Evolutionary conservation across 2,888 invertebrate species (phyloP).

Genomic region (Ellobium chinense): DNA sequence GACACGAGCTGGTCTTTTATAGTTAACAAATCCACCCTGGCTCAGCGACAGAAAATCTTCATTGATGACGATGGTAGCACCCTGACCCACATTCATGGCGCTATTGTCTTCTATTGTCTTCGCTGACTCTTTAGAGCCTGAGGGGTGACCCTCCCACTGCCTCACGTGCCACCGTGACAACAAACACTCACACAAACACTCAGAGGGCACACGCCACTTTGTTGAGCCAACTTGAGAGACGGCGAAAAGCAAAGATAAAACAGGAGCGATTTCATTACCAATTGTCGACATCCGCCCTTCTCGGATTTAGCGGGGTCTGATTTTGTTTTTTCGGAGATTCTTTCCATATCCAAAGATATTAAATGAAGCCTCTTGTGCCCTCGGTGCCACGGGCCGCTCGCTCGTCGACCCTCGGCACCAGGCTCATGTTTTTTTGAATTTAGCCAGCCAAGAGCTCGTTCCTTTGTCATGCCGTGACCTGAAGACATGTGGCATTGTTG

Average conservation of each 20-base stretch:
- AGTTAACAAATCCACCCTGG: neutral
- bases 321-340: constrained; percentile 2
- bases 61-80: constrained; percentile 18
- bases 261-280: neutral
- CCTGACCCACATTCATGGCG: constrained; percentile 11
- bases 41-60: constrained; percentile 1
- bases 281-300: constrained; percentile 1
- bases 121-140: neutral
- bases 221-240: constrained; percentile 5
- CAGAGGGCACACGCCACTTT: constrained; percentile 13
- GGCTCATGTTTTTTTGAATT: constrained; percentile 5
- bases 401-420: neutral
- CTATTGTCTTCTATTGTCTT: constrained; percentile 23
- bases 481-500: constrained; percentile 30
- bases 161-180: constrained; percentile 26
- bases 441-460: neutral
- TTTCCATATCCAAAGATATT: neutral
- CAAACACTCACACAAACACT: constrained; percentile 27
- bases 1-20: constrained; percentile 20
- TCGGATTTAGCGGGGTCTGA: constrained; percentile 7
- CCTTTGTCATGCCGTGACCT: constrained; percentile 18
- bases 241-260: constrained; percentile 20
- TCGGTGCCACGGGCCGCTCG: constrained; percentile 1
- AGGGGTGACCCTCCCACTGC: constrained; percentile 20
- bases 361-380: neutral